These are phyloP conservation scores for Ceriagrion tenellum DNA, from an alignment of 2,888 invertebrate genomes.

Conservation along the genomic window DNA sequence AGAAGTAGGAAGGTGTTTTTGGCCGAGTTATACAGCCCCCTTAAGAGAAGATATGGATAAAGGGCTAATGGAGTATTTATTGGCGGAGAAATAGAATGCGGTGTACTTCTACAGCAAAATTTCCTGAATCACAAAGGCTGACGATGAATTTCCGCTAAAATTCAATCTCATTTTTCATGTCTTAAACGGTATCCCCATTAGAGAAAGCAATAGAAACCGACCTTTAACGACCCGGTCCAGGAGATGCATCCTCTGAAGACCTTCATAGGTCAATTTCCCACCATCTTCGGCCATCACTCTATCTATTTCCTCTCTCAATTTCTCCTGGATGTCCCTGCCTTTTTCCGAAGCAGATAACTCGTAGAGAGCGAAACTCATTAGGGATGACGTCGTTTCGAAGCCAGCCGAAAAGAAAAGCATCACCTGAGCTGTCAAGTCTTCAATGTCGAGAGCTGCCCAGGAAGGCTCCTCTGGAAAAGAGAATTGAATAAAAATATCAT, in stretches of 20 bases:
- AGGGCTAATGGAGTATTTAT: too few relatives aligned
- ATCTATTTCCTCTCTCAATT: conserved; percentile 72
- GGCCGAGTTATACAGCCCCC: too few relatives aligned
- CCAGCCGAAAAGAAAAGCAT: conserved; percentile 74
- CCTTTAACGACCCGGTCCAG: conserved; percentile 29
- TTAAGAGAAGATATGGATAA: too few relatives aligned
- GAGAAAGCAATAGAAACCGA: background rate
- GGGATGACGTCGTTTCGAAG: conserved; percentile 73
- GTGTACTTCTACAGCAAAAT: too few relatives aligned
- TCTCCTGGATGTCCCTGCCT: conserved; percentile 73
- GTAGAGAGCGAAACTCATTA: conserved; percentile 72
- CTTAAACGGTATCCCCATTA: too few relatives aligned
- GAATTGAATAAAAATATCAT: background rate
- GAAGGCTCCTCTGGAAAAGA: background rate
- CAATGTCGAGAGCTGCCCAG: background rate
- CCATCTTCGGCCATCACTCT: conserved; percentile 71
- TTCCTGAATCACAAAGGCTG: too few relatives aligned
- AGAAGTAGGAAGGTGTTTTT: too few relatives aligned
- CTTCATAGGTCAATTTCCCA: conserved; percentile 72
- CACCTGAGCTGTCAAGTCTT: conserved; percentile 71
- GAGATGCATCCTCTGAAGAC: conserved; percentile 68
- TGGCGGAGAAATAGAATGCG: too few relatives aligned
- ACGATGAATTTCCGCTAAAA: too few relatives aligned
- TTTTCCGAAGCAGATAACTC: conserved; percentile 70
- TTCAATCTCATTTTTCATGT: too few relatives aligned